phyloP scores from a whole-genome alignment of 2,888 invertebrate genomes.

The Drosophila basisetae region DNA sequence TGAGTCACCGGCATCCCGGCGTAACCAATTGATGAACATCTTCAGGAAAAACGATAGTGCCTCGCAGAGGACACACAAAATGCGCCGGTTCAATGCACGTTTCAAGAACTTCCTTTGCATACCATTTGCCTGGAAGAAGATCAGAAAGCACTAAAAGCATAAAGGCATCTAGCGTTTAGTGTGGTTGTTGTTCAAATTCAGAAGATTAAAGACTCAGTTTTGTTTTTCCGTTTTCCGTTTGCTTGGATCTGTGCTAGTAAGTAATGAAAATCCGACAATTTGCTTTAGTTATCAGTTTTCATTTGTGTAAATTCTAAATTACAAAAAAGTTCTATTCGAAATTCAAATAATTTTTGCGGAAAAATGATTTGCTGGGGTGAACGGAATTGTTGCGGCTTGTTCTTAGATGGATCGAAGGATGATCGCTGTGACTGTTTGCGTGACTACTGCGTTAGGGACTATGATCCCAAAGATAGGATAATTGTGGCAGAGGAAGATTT shows the following conservation, averaged over 20 bases:
- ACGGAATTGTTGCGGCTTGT: conserved; percentile 34
- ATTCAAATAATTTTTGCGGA: background rate
- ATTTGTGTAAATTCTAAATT: background rate
- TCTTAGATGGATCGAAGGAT: conserved; percentile 10
- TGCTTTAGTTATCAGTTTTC: background rate
- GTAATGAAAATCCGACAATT: background rate
- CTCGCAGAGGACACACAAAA: background rate
- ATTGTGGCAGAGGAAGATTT: background rate
- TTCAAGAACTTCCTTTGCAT: background rate
- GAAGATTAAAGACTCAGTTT: too few species aligned
- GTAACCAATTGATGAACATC: accelerated
- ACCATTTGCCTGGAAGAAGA: background rate
- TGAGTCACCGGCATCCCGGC: accelerated
- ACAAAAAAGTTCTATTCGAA: background rate
- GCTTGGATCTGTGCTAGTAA: background rate
- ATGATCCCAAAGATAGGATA: conserved; percentile 11
- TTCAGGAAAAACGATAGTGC: background rate
- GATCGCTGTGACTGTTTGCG: conserved; percentile 48
- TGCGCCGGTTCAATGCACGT: background rate
- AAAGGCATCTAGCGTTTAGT: too few species aligned
- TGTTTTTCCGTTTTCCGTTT: background rate
- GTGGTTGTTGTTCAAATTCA: background rate
- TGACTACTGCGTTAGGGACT: conserved; percentile 47
- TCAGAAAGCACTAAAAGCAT: background rate
- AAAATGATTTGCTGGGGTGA: conserved; percentile 64